Conservation (phyloP, 1,140 invertebrate species). For the Diplogasteroides magnus region DNA sequence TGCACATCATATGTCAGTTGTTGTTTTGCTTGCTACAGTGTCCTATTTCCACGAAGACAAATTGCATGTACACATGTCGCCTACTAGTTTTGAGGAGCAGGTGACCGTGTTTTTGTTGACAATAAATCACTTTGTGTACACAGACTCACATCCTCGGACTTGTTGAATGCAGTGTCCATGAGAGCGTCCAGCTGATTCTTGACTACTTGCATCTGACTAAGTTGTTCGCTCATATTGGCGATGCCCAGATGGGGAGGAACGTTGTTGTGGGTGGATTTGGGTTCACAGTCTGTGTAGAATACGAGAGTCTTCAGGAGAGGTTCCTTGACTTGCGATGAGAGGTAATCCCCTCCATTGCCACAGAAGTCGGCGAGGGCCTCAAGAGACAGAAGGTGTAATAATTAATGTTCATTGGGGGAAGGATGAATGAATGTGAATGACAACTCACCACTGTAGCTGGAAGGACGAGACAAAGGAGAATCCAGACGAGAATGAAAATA, state of each 20-base stretch:
- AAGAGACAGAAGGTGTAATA: not conserved
- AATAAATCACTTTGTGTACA: too few relatives aligned
- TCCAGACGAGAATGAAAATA: constrained; percentile 32
- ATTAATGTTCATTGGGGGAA: constrained; percentile 1
- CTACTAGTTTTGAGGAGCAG: too few relatives aligned
- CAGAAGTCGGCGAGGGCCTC: constrained; percentile 34
- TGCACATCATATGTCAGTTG: too few relatives aligned
- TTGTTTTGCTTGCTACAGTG: too few relatives aligned
- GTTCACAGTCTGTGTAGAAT: constrained; percentile 26
- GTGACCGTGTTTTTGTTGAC: too few relatives aligned
- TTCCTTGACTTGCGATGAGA: constrained; percentile 17
- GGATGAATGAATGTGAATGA: not conserved
- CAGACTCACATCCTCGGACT: constrained; percentile 20
- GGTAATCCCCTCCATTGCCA: constrained; percentile 22
- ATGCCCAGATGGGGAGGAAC: constrained; percentile 19
- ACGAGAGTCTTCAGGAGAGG: constrained; percentile 24
- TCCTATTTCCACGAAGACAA: too few relatives aligned
- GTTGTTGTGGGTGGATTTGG: constrained; percentile 28
- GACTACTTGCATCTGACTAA: constrained; percentile 24
- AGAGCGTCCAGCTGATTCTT: constrained; percentile 31
- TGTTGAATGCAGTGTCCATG: constrained; percentile 26
- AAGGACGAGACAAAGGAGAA: constrained; percentile 16
- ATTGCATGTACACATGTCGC: too few relatives aligned
- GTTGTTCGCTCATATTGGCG: constrained; percentile 19
- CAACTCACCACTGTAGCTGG: constrained; percentile 23